Conservation (phyloP, 2,888 invertebrate genomes). For the Athetis lepigone region DNA sequence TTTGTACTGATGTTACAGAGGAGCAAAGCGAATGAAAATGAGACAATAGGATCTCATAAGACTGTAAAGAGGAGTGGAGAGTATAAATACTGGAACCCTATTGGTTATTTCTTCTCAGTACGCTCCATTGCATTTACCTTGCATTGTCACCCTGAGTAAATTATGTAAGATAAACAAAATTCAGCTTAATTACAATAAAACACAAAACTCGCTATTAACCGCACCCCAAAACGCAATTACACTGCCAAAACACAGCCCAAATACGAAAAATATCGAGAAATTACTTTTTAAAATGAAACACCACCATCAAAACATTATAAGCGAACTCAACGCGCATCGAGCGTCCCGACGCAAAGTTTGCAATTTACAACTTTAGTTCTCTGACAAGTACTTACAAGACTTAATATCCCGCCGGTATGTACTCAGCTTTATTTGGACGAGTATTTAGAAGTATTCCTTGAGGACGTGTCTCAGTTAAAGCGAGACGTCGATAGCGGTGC, state of each 20-base stretch:
- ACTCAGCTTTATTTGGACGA: slow-evolving; percentile 71
- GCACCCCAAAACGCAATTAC: slow-evolving; percentile 4
- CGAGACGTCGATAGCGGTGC: not conserved
- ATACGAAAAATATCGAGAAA: slow-evolving; percentile 40
- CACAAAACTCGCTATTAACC: not conserved
- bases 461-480: slow-evolving; percentile 40
- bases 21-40: no score
- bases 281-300: slow-evolving; percentile 60
- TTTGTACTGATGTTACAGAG: no score
- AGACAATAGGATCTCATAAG: no score
- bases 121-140: no score
- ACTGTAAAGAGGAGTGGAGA: no score
- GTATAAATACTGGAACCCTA: no score
- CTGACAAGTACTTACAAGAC: slow-evolving; percentile 67
- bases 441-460: slow-evolving; percentile 68
- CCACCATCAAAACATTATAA: slow-evolving; percentile 62
- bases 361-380: slow-evolving; percentile 70
- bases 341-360: slow-evolving; percentile 62
- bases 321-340: slow-evolving; percentile 59
- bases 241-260: slow-evolving; percentile 30
- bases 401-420: slow-evolving; percentile 66
- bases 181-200: no score
- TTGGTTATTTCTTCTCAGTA: no score
- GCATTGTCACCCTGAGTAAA: no score
- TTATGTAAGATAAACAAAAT: no score